These are phyloP conservation scores for Luperina testacea DNA, from an alignment of 2,888 invertebrate genomes.

Conservation along the genomic window DNA sequence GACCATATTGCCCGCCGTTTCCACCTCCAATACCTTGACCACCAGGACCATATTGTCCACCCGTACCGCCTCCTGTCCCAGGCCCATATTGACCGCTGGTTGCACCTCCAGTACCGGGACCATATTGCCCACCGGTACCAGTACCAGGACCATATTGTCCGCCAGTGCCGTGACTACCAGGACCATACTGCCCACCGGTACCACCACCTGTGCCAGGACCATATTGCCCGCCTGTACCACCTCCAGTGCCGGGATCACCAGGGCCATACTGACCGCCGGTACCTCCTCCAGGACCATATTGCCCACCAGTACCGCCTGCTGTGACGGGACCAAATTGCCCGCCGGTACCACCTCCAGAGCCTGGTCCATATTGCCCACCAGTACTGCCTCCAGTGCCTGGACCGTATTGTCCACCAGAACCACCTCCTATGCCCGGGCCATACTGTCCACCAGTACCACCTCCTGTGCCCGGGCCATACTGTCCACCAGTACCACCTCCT, in stretches of 20 bases:
- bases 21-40: constrained; percentile 28
- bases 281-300: constrained; percentile 24
- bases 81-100: constrained; percentile 50
- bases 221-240: constrained; percentile 10
- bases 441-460: constrained; percentile 11
- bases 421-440: constrained; percentile 36
- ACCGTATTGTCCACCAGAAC: constrained; percentile 21
- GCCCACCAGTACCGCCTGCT: constrained; percentile 8
- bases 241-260: constrained; percentile 27
- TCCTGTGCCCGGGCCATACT: constrained; percentile 29
- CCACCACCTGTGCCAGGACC: constrained; percentile 37
- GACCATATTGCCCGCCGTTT: constrained; percentile 5
- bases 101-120: constrained; percentile 18
- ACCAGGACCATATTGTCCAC: constrained; percentile 47
- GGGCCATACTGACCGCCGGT: constrained; percentile 31
- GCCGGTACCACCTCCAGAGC: constrained; percentile 11
- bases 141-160: constrained; percentile 29
- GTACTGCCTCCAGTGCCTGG: constrained; percentile 5
- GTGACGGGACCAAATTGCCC: constrained; percentile 47
- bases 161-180: constrained; percentile 6
- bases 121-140: constrained; percentile 35
- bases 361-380: constrained; percentile 41
- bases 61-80: constrained; percentile 22
- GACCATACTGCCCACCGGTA: constrained; percentile 40
- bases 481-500: constrained; percentile 3